phyloP scores from a whole-genome alignment of 1,140 invertebrate species.

The Penaeus vannamei region DNA sequence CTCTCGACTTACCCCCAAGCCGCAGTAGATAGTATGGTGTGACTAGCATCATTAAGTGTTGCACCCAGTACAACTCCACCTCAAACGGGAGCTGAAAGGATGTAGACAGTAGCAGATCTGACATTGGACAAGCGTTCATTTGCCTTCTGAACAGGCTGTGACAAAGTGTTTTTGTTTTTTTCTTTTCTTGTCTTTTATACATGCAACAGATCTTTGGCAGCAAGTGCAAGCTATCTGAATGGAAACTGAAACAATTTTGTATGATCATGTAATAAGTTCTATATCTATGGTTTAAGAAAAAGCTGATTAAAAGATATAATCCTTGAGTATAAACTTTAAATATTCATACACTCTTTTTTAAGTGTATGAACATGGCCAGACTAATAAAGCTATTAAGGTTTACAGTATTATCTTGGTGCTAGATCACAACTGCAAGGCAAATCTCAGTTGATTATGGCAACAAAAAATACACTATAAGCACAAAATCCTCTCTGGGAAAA shows the following conservation, averaged over 20 bases:
- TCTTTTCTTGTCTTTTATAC: background rate
- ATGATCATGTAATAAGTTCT: conserved; percentile 32
- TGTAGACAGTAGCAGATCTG: background rate
- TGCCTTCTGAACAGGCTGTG: background rate
- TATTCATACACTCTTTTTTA: too few species aligned
- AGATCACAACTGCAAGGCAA: too few species aligned
- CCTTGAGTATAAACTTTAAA: too few species aligned
- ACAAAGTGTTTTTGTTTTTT: background rate
- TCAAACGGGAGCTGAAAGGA: conserved; percentile 86
- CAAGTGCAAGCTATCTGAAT: conserved; percentile 14
- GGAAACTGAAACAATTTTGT: conserved; percentile 19
- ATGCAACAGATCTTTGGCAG: conserved; percentile 9
- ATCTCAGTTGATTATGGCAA: background rate
- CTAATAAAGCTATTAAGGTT: too few species aligned
- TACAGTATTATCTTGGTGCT: too few species aligned
- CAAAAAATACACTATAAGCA: conserved; percentile 6
- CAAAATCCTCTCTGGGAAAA: background rate
- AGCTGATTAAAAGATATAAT: background rate
- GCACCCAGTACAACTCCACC: conserved; percentile 91
- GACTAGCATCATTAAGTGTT: conserved; percentile 92
- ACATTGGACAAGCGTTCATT: too few species aligned
- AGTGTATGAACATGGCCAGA: too few species aligned
- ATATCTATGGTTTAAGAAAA: conserved; percentile 9
- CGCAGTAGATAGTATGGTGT: conserved; percentile 92
- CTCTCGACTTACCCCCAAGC: conserved; percentile 81